Conservation (phyloP, 2,888 invertebrate species). For the Caenorhabditis parvicauda region DNA sequence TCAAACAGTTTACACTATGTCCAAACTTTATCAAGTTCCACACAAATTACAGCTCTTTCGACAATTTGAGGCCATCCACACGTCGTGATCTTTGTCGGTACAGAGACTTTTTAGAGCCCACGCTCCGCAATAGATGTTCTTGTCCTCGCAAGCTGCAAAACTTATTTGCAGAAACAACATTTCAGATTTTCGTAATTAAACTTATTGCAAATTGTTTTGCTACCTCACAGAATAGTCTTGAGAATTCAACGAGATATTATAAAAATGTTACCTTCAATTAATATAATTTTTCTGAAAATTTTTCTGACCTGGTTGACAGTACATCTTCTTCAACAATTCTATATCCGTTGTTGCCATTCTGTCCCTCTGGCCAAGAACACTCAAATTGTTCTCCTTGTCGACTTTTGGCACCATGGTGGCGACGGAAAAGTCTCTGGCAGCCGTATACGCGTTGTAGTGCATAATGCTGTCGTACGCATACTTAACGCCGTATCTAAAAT, state of each 20-base stretch:
- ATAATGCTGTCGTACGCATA: constrained; percentile 57
- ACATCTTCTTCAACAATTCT: constrained; percentile 54
- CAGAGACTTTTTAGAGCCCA: constrained; percentile 55
- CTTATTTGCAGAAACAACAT: not conserved
- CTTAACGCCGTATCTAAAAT: constrained; percentile 46
- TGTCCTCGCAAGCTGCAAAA: constrained; percentile 45
- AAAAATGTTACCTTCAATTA: too few species aligned
- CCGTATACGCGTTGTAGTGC: constrained; percentile 57
- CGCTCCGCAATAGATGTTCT: constrained; percentile 57
- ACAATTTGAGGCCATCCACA: constrained; percentile 52
- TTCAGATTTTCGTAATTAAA: not conserved
- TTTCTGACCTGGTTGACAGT: constrained; percentile 43
- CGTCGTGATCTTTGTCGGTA: constrained; percentile 33
- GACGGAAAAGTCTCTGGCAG: constrained; percentile 39
- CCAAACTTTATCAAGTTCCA: constrained; percentile 13
- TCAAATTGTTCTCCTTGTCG: constrained; percentile 32
- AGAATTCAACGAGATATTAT: too few species aligned
- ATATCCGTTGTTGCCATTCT: constrained; percentile 48
- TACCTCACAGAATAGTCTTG: too few species aligned
- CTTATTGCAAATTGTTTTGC: too few species aligned
- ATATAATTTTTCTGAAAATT: too few species aligned
- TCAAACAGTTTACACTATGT: too few species aligned
- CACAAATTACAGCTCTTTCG: constrained; percentile 55
- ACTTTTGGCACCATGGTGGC: constrained; percentile 56
- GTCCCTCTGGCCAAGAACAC: constrained; percentile 50